phyloP scores from a whole-genome alignment of 92 coral and sea anemone species.

The Desmophyllum pertusum region DNA sequence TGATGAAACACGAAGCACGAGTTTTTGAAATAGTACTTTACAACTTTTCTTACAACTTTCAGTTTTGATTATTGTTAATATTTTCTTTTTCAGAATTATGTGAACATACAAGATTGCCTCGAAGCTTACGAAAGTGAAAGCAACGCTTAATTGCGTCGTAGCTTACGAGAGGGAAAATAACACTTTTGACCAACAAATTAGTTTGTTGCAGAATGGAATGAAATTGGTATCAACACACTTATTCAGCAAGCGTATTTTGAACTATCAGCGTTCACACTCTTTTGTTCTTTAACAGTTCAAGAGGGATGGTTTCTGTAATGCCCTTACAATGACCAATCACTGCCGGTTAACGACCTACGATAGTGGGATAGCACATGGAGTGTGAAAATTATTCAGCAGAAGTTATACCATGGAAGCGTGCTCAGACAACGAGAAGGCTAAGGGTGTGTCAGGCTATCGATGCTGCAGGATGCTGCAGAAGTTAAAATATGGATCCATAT shows the following conservation, averaged over 20 bases:
- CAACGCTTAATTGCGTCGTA: not conserved
- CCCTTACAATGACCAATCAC: not conserved
- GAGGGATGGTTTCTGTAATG: not conserved
- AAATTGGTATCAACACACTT: not conserved
- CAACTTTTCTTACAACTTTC: not conserved
- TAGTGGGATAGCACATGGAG: no score
- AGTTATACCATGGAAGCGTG: no score
- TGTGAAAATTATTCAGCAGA: no score
- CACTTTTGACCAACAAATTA: no score
- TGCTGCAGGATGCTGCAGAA: no score
- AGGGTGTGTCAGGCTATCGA: no score
- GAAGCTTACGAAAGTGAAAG: slow-evolving; percentile 11
- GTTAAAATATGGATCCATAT: no score
- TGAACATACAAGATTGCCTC: slow-evolving; percentile 24
- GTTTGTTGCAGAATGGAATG: not conserved
- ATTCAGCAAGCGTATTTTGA: no score
- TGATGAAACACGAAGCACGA: no score
- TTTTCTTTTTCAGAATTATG: slow-evolving; percentile 23
- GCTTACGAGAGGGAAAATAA: not conserved
- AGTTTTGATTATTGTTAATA: no score
- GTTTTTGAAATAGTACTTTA: no score
- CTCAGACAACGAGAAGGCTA: no score
- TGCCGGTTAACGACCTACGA: not conserved
- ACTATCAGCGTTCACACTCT: not conserved
- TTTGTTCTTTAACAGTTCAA: not conserved